Conservation (phyloP, 2,888 invertebrate genomes). For the Imbricaverruca yamaguchii region DNA sequence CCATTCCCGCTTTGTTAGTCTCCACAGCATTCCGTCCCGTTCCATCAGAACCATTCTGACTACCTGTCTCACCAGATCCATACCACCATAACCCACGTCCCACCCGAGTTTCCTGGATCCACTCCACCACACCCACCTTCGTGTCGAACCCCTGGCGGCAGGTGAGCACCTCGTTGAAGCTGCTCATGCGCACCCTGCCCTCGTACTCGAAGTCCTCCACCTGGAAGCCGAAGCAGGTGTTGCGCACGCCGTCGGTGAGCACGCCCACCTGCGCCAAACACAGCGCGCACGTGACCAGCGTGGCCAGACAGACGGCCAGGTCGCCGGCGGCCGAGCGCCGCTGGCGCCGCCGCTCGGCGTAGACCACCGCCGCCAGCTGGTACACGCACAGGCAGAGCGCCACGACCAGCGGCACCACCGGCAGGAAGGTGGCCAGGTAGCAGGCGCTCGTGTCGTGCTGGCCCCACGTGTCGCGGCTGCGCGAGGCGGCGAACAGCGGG, state of each 20-base stretch:
- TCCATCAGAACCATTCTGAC: too few relatives aligned
- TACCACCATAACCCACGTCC: too few relatives aligned
- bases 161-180: constrained; percentile 13
- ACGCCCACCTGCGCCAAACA: constrained; percentile 1
- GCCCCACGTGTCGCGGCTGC: neutral
- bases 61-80: too few relatives aligned
- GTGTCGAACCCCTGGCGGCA: constrained; percentile 4
- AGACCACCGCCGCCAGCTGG: constrained; percentile 10
- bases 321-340: neutral
- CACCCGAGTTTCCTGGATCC: too few relatives aligned
- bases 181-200: neutral
- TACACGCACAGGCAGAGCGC: constrained; percentile 18
- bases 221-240: constrained; percentile 19
- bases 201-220: constrained; percentile 13
- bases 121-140: neutral
- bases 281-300: neutral
- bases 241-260: constrained; percentile 2
- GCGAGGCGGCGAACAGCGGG: constrained; percentile 1
- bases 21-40: too few relatives aligned
- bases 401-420: constrained; percentile 10
- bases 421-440: constrained; percentile 11
- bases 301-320: neutral
- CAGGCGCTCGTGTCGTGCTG: constrained; percentile 1
- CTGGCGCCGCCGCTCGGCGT: neutral
- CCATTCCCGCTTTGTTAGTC: too few relatives aligned